Base-by-base conservation (phyloP, 2,113 vertebrate species). In the Tragelaphus scriptus region DNA sequence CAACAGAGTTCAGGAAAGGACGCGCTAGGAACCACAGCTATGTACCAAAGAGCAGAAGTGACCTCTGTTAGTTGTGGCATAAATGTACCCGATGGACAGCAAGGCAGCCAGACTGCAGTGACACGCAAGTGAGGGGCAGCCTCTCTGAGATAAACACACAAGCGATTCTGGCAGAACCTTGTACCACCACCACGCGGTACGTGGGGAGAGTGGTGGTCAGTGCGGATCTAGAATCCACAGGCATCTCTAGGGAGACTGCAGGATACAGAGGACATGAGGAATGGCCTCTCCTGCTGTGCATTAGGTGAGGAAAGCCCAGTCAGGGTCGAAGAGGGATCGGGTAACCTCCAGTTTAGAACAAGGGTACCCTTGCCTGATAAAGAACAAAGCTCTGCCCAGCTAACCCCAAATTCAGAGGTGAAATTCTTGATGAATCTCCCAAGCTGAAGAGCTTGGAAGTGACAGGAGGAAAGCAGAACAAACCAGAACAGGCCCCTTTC, bases 211-310 rank as follows among this genome's bases (percentile, higher is more conserved):
- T 1, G 1, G 9, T 53, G 40, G 44, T n/a, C 19, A 23, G 2
- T 28, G 5, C 4, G 7, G 12, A 13, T 26, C 19, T 68, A 61
- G 23, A 68, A 7, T 11, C 25, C 2, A 2, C 2, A 13, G 51
- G 14, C 12, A 49, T 32, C 25, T 30, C 28, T 32, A 3, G 63
- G 59, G 30, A 89, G n/a, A 30, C 16, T 13, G 9, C 19, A 26
- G 21, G 6, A 25, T 3, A 59, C 17, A 16, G 75, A 28, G 19
- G 86, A 8, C 7, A 55, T 1, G 12, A n/a, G 44, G 75, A 80
- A 44, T 3, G 14, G 36, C 15, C 28, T 59, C 3, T 11, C 25
- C 19, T n/a, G 3, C 2, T 9, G 19, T 49, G 2, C 14, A 11
- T 23, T 32, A n/a, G 17, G 14, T 26, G 44, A 85, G 30, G 2